Conservation (phyloP, 2,113 vertebrate species). For the Chionodraco myersi region DNA sequence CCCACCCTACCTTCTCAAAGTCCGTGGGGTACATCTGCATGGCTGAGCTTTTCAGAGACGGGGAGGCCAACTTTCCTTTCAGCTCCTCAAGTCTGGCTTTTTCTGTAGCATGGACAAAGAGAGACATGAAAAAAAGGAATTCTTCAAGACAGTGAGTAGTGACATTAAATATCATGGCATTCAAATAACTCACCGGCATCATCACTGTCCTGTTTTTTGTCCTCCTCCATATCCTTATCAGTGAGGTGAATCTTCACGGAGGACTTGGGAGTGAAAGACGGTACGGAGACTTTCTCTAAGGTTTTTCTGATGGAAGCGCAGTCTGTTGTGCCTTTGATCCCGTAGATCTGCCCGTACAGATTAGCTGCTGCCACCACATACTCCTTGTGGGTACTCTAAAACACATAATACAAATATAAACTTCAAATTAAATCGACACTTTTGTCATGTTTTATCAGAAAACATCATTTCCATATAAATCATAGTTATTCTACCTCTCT, state of each 20-base stretch:
- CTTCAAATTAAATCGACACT: background rate
- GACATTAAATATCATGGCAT: background rate
- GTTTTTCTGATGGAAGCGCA: conserved; percentile 1
- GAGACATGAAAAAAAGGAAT: background rate
- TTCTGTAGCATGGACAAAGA: conserved; percentile 71
- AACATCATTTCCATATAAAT: background rate
- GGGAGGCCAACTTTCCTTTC: conserved; percentile 67
- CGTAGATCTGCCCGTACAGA: conserved; percentile 85
- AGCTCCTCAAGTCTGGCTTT: conserved; percentile 65
- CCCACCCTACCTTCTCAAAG: conserved; percentile 89
- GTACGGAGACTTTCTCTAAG: conserved; percentile 68
- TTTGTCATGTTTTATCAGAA: conserved; percentile 6
- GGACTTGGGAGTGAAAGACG: conserved; percentile 68
- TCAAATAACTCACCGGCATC: conserved; percentile 67
- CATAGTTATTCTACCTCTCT: background rate
- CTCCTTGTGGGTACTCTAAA: conserved; percentile 85
- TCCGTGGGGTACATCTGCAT: conserved; percentile 83
- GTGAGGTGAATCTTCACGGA: conserved; percentile 71
- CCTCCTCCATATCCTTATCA: conserved; percentile 75
- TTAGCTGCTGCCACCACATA: conserved; percentile 88
- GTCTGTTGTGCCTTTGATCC: conserved; percentile 77
- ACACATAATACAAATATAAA: conserved; percentile 20
- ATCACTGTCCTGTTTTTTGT: conserved; percentile 38
- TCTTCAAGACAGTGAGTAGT: background rate
- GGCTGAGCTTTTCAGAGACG: conserved; percentile 36